A percentile compares a stretch with the other conserved stretches of the same genome.
Evolutionary conservation across 2,797 vertebrate genomes (phyloP).

Genomic region (Pygocentrus nattereri): DNA sequence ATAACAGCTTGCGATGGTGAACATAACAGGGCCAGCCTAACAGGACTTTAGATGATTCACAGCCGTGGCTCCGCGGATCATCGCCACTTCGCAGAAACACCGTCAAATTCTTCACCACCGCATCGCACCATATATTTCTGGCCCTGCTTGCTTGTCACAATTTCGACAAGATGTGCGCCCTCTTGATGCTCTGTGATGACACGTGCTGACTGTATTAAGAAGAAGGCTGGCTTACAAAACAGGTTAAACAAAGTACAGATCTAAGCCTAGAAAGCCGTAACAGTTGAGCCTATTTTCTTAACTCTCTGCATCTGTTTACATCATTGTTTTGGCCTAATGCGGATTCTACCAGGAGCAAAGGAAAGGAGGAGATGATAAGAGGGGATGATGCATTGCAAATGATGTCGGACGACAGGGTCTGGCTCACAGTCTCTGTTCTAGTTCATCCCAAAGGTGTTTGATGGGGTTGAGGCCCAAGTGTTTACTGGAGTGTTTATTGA

Average conservation of each 20-base stretch:
- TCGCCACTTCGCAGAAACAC: background rate
- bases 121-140: background rate
- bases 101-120: background rate
- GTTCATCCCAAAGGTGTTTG: too few relatives aligned
- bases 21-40: conserved; percentile 26
- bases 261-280: background rate
- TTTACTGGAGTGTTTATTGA: too few relatives aligned
- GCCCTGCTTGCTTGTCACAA: conserved; percentile 5
- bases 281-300: background rate
- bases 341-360: too few relatives aligned
- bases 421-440: too few relatives aligned
- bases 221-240: background rate
- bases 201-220: background rate
- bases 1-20: conserved; percentile 39
- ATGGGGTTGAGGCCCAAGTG: too few relatives aligned
- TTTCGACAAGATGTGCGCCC: conserved; percentile 18
- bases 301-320: background rate
- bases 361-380: too few relatives aligned
- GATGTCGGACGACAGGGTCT: too few relatives aligned
- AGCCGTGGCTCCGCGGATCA: conserved; percentile 28
- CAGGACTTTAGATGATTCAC: conserved; percentile 41
- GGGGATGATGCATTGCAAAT: too few relatives aligned
- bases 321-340: too few relatives aligned
- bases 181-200: background rate
- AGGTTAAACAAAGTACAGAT: background rate